Conservation (phyloP, 2,113 vertebrate species). For the Rattus rattus region DNA sequence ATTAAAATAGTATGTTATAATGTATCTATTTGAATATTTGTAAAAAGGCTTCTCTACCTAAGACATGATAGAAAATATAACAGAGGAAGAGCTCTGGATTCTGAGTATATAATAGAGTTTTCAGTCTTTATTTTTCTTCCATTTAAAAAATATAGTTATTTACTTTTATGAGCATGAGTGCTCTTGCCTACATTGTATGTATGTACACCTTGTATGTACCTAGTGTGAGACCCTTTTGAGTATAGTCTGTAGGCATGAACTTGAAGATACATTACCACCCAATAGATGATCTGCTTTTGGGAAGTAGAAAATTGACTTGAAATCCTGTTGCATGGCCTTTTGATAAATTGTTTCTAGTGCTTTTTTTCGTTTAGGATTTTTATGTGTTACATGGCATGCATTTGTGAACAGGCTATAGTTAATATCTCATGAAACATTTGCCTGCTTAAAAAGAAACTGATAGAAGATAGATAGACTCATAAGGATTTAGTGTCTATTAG, state of each 20-base stretch:
- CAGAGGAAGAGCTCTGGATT: background rate
- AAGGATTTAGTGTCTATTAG: background rate
- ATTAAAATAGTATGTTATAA: constrained; percentile 22
- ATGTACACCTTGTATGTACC: background rate
- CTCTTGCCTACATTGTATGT: background rate
- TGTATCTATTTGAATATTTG: constrained; percentile 43
- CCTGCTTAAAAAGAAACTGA: background rate
- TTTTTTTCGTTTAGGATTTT: background rate
- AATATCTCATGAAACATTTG: background rate
- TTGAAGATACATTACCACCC: constrained; percentile 11
- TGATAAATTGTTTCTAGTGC: background rate
- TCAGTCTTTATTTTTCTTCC: background rate
- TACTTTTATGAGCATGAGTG: background rate
- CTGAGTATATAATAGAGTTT: background rate
- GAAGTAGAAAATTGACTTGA: constrained; percentile 42
- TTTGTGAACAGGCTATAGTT: background rate
- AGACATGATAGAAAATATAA: background rate
- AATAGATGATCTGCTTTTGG: background rate
- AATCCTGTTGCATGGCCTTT: constrained; percentile 10
- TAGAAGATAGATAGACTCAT: background rate
- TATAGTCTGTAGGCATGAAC: background rate
- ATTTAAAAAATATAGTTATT: background rate
- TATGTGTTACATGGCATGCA: background rate
- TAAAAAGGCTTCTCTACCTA: background rate
- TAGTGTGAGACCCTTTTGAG: background rate